phyloP scores from a whole-genome alignment of 1,140 invertebrate species.

The Radopholus similis region DNA sequence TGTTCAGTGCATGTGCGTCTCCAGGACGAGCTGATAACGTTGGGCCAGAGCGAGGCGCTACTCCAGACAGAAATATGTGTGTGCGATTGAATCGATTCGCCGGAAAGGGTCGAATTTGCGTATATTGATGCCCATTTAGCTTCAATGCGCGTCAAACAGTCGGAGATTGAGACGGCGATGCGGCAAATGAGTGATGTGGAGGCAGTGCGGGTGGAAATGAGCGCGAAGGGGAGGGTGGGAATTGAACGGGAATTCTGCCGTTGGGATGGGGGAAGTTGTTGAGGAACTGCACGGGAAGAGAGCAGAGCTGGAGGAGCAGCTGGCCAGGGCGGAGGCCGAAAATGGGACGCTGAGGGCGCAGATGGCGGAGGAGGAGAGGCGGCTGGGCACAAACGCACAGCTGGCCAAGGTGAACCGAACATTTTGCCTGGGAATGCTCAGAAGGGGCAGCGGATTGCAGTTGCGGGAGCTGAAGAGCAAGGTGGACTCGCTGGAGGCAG shows the following conservation, averaged over 20 bases:
- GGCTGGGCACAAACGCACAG: conserved; percentile 11
- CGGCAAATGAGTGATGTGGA: conserved; percentile 17
- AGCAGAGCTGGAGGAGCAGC: conserved; percentile 8
- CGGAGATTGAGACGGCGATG: conserved; percentile 21
- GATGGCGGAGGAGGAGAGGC: neutral
- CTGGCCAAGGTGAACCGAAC: conserved; percentile 21
- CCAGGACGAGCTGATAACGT: conserved; percentile 32
- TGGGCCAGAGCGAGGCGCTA: conserved; percentile 16
- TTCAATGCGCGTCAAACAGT: conserved; percentile 24
- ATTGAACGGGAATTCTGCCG: neutral
- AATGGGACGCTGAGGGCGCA: conserved; percentile 1
- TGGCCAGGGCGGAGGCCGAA: conserved; percentile 9
- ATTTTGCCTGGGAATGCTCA: neutral
- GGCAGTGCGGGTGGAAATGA: conserved; percentile 10
- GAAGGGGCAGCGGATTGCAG: neutral
- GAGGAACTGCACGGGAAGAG: conserved; percentile 25
- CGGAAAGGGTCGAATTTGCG: too few species aligned
- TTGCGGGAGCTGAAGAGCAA: conserved; percentile 18
- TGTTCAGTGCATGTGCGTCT: conserved; percentile 37
- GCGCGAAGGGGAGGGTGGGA: neutral
- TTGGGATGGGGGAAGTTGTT: neutral
- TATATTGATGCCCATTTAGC: too few species aligned
- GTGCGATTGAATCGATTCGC: too few species aligned
- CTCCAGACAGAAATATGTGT: conserved; percentile 23
- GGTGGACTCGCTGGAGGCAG: conserved; percentile 22